Evolutionary conservation across 2,797 vertebrate species (phyloP).

Genomic region (Centropyge bicolor): DNA sequence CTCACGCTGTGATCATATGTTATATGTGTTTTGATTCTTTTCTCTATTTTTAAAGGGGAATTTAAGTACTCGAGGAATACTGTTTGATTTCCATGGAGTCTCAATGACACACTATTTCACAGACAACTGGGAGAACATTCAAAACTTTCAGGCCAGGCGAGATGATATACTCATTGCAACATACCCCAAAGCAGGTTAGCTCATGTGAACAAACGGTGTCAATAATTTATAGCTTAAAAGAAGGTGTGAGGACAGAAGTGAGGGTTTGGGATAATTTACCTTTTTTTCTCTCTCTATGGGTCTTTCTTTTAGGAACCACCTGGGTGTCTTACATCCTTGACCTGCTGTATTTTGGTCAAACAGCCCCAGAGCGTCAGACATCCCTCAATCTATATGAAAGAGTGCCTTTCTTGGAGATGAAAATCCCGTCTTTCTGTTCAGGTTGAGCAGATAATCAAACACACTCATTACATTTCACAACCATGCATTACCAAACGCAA

Average conservation of each 20-base stretch:
- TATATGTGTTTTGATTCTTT: background rate
- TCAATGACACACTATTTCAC: slow-evolving; percentile 73
- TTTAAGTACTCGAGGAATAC: background rate
- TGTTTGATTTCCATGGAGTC: slow-evolving; percentile 74
- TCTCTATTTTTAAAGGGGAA: slow-evolving; percentile 18
- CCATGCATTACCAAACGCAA: no score
- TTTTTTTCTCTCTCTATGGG: background rate
- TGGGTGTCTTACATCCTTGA: slow-evolving; percentile 82
- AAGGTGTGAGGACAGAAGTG: background rate
- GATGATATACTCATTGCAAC: slow-evolving; percentile 82
- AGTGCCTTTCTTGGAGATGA: slow-evolving; percentile 59
- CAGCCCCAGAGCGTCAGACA: slow-evolving; percentile 55
- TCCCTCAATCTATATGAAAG: slow-evolving; percentile 71
- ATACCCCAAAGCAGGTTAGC: slow-evolving; percentile 82
- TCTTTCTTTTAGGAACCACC: slow-evolving; percentile 71
- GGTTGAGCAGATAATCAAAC: no score
- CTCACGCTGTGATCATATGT: background rate
- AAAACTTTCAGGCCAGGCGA: slow-evolving; percentile 80
- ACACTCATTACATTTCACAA: no score
- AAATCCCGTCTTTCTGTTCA: no score
- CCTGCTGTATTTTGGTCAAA: slow-evolving; percentile 75
- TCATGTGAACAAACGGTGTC: no score
- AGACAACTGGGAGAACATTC: slow-evolving; percentile 78
- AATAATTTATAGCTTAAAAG: background rate
- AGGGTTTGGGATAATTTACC: background rate